Conservation (phyloP, 1,140 invertebrate genomes). For the Colletes gigas region DNA sequence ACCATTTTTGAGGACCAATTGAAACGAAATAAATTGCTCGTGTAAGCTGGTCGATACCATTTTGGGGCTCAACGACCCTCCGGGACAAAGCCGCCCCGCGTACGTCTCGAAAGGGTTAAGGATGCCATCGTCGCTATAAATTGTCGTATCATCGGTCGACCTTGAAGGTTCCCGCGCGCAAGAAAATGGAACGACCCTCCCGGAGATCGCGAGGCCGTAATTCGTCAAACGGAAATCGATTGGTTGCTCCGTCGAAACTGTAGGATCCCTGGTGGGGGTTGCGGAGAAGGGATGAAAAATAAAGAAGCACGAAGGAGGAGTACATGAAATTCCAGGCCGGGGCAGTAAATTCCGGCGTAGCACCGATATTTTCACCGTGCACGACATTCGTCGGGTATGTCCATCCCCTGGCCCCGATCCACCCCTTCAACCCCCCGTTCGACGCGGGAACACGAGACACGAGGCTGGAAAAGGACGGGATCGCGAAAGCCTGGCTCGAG, state of each 20-base stretch:
- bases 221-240: conserved; percentile 12
- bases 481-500: background rate
- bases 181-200: background rate
- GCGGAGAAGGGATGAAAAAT: background rate
- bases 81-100: too few species aligned
- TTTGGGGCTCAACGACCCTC: too few species aligned
- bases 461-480: conserved; percentile 2
- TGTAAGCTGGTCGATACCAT: too few species aligned
- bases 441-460: background rate
- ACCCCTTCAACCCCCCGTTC: background rate
- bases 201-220: background rate
- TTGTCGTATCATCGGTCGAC: background rate
- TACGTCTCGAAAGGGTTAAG: too few species aligned
- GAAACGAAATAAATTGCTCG: too few species aligned
- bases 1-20: too few species aligned
- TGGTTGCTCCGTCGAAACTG: background rate
- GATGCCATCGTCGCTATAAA: background rate
- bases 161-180: background rate
- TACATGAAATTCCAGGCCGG: conserved; percentile 32
- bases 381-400: conserved; percentile 25
- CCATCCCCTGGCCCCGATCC: background rate
- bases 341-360: conserved; percentile 27
- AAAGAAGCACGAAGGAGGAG: background rate
- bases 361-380: conserved; percentile 31
- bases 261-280: background rate